Conservation (phyloP, 1,140 invertebrate species). For the Tetragnatha versicolor region DNA sequence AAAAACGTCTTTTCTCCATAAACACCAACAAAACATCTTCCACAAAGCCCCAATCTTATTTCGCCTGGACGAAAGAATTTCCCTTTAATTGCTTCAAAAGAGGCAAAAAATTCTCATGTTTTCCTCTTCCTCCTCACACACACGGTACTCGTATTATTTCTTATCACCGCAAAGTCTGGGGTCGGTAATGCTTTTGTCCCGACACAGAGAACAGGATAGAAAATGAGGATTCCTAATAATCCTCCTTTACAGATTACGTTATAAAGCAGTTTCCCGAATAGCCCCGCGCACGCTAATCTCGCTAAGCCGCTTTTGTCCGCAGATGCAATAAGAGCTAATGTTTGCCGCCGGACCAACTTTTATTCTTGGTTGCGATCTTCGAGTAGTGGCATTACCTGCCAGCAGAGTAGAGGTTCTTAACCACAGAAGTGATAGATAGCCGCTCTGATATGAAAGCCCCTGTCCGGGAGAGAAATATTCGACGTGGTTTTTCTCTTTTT, state of each 20-base stretch:
- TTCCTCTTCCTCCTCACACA: too few relatives aligned
- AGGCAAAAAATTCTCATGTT: too few relatives aligned
- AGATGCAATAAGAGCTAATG: constrained; percentile 37
- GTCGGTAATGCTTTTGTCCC: constrained; percentile 22
- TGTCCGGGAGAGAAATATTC: background rate
- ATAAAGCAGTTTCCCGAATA: constrained; percentile 14
- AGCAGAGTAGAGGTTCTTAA: too few relatives aligned
- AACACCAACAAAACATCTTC: too few relatives aligned
- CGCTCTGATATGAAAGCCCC: too few relatives aligned
- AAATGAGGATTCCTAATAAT: constrained; percentile 18
- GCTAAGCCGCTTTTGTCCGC: constrained; percentile 29
- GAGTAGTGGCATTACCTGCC: too few relatives aligned
- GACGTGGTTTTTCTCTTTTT: background rate
- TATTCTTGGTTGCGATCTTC: background rate
- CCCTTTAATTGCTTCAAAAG: too few relatives aligned
- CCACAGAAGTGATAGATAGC: too few relatives aligned
- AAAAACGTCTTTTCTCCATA: too few relatives aligned
- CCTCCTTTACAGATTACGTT: constrained; percentile 36
- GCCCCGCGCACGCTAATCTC: constrained; percentile 9
- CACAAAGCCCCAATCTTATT: too few relatives aligned
- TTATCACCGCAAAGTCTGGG: background rate
- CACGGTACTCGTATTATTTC: too few relatives aligned
- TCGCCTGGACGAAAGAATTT: too few relatives aligned
- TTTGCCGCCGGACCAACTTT: background rate
- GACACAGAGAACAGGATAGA: background rate